Evolutionary conservation across 2,888 invertebrate genomes (phyloP), one percentile per base, ranked within the genome.

Genomic region (Pemphredon lugubris): DNA sequence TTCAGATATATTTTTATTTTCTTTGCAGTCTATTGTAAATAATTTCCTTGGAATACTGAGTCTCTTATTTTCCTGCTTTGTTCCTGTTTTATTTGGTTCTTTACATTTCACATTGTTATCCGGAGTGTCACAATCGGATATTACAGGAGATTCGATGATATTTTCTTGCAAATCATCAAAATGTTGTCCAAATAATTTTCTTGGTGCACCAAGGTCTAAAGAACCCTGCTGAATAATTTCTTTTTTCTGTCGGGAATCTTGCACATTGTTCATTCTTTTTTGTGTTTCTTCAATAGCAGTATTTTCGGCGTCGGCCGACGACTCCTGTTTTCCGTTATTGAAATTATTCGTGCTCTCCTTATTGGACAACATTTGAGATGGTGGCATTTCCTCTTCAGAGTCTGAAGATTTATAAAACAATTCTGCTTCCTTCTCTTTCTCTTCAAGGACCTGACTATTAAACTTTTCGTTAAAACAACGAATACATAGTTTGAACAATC

Each of bases 401-500:
- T 93, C 93, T 68, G 92, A 92, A 77, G 95, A 95, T 90, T 95
- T 94, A 81, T 94, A 96, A 84, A 96, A 93, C 81, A 93, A 92
- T 81, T 94, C 93, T 54, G 95, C 93, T 89, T 95, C 94, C 86
- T 94, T 94, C 82, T 94, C 94, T 55, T 95, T 92, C 83, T 94
- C 93, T 84, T 95, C 93, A 77, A 96, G 90, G 58, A 92, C 91
- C 88, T 93, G 91, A 0, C 95, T 95, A 79, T 42, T 90, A n/a
- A n/a, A n/a, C n/a, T n/a, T n/a, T n/a, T n/a, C 30, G 26, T 45
- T 45, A 68, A 60, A 71, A 47, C 37, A 26, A 73, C 47, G 4
- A 2, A 65, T 34, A 59, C 20, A 14, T 44, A 44, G 7, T 57
- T 16, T 39, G 30, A 16, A 20, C 39, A 63, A 34, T 13, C 50